phyloP scores from a whole-genome alignment of 2,797 vertebrate species.

The Danionella dracula region DNA sequence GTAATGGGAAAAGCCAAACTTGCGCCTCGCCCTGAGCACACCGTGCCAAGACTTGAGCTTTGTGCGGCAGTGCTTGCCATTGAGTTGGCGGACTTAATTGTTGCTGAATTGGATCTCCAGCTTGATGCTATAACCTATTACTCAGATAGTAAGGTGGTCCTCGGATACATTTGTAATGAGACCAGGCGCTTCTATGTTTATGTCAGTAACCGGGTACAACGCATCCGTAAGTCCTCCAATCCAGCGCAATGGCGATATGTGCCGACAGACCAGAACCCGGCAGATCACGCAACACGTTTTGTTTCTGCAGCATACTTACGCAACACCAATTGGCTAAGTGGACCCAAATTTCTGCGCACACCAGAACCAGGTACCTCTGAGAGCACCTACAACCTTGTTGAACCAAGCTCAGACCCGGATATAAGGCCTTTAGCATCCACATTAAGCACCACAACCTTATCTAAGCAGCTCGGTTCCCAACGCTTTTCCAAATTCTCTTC shows the following conservation, averaged over 20 bases:
- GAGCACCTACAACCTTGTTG: conserved; percentile 10
- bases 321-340: conserved; percentile 33
- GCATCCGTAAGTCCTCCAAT: conserved; percentile 3
- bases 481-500: neutral
- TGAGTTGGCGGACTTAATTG: conserved; percentile 22
- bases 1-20: conserved; percentile 35
- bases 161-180: conserved; percentile 19
- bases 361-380: neutral
- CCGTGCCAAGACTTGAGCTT: conserved; percentile 21
- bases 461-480: conserved; percentile 9
- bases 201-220: conserved; percentile 17
- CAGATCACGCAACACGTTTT: neutral
- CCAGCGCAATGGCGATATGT: conserved; percentile 15
- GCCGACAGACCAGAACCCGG: neutral
- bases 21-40: conserved; percentile 5
- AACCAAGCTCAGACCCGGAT: conserved; percentile 19
- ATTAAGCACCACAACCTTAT: conserved; percentile 14
- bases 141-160: conserved; percentile 27
- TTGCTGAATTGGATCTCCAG: conserved; percentile 13
- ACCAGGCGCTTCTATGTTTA: conserved; percentile 27
- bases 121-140: conserved; percentile 3
- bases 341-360: conserved; percentile 11
- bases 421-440: conserved; percentile 18
- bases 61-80: conserved; percentile 24
- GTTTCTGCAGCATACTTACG: neutral